Percentiles rank a stretch among this genome's conserved stretches.
Conservation (phyloP, 2,113 vertebrate species). For the Oreotragus oreotragus region DNA sequence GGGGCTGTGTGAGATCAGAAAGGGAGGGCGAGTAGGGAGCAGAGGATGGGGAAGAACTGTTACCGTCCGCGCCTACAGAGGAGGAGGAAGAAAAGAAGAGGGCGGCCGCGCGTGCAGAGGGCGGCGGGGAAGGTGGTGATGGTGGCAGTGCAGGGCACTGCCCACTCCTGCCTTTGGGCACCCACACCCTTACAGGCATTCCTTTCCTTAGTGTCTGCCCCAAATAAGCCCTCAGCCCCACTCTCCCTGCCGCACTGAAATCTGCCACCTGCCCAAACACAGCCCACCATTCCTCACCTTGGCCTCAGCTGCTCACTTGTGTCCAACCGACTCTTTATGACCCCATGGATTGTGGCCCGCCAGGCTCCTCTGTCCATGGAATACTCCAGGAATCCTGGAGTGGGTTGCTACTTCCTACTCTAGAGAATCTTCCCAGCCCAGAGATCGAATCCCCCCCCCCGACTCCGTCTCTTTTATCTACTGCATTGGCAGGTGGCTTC, state of each 20-base stretch:
- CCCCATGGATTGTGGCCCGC: background rate
- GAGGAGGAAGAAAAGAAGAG: background rate
- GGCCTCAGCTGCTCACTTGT: accelerated
- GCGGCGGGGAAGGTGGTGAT: background rate
- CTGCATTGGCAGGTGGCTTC: background rate
- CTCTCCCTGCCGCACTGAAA: background rate
- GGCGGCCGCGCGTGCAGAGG: accelerated
- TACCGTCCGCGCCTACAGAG: background rate
- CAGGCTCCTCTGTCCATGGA: background rate
- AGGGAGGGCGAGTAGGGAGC: background rate
- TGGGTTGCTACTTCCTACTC: background rate
- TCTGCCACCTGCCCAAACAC: background rate
- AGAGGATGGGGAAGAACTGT: background rate
- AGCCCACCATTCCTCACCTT: background rate
- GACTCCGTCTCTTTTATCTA: accelerated
- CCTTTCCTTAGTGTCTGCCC: background rate
- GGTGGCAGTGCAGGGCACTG: accelerated
- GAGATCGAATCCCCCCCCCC: background rate
- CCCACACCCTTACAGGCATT: no score
- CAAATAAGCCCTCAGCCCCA: background rate
- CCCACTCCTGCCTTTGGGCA: background rate
- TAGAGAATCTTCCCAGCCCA: background rate
- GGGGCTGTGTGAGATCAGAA: background rate
- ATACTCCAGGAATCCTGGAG: background rate
- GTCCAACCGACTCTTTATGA: background rate